A percentile compares a stretch with the other conserved stretches of the same genome.
phyloP scores from a whole-genome alignment of 2,113 vertebrate species.

The Neopipo cinnamomea region DNA sequence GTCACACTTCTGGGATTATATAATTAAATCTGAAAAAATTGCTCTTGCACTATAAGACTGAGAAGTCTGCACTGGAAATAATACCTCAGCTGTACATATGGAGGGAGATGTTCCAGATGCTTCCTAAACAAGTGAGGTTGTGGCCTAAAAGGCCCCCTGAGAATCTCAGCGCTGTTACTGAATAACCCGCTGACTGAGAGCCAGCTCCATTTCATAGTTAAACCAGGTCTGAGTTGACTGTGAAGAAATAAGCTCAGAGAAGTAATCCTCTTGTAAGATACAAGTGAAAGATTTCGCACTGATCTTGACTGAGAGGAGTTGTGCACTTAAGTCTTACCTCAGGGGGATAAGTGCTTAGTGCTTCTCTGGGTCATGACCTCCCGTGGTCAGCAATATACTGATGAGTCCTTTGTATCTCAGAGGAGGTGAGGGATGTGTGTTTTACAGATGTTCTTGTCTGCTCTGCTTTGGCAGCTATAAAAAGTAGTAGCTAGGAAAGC shows the following conservation, averaged over 20 bases:
- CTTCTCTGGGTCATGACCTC: neutral
- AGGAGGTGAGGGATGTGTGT: neutral
- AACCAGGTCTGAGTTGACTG: neutral
- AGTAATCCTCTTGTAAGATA: neutral
- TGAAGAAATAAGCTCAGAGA: neutral
- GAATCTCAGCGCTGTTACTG: neutral
- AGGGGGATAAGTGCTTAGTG: neutral
- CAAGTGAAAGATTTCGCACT: neutral
- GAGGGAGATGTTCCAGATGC: neutral
- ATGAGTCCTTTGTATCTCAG: neutral
- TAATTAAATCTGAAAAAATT: neutral
- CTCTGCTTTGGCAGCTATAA: neutral
- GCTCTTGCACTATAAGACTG: neutral
- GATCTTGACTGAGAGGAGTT: neutral
- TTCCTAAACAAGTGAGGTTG: neutral
- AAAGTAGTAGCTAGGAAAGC: neutral
- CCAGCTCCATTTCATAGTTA: neutral
- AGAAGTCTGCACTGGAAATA: neutral
- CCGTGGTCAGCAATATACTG: neutral
- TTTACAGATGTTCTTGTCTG: neutral
- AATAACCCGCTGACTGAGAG: neutral
- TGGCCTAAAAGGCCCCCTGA: neutral
- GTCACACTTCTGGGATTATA: neutral
- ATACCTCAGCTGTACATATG: neutral
- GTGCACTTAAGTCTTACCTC: neutral